Percentiles rank a stretch among this genome's conserved stretches.
Evolutionary conservation across 2,797 vertebrate species (phyloP).

Genomic region (Gambelia wislizenii): DNA sequence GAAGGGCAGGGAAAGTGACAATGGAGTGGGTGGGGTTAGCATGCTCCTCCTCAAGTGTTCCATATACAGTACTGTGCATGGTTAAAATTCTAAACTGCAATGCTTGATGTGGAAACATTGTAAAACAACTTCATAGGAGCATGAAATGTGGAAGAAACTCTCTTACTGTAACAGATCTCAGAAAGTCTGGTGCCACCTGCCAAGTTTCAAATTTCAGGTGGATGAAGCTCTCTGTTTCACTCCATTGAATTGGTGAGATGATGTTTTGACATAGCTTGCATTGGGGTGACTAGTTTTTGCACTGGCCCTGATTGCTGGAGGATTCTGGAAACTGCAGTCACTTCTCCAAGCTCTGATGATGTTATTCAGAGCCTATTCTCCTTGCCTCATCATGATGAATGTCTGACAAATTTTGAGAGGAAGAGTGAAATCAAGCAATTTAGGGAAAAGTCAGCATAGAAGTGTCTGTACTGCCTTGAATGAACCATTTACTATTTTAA

Average conservation of each 20-base stretch:
- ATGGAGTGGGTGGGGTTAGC: too few relatives aligned
- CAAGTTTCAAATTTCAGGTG: not conserved
- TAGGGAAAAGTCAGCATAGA: not conserved
- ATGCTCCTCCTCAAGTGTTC: too few relatives aligned
- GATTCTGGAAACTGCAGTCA: too few relatives aligned
- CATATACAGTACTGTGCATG: too few relatives aligned
- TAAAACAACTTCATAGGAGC: not conserved
- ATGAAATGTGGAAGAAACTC: not conserved
- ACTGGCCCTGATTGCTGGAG: too few relatives aligned
- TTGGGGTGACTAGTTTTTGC: too few relatives aligned
- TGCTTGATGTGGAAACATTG: not conserved
- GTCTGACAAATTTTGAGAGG: not conserved
- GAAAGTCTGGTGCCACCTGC: not conserved
- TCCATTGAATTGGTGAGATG: not conserved
- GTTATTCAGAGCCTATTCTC: not conserved
- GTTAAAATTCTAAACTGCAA: not conserved
- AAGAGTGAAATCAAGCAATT: not conserved
- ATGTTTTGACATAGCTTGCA: not conserved
- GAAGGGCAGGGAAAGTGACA: too few relatives aligned
- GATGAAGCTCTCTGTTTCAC: not conserved
- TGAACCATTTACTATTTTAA: not conserved
- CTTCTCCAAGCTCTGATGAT: too few relatives aligned
- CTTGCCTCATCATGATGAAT: not conserved
- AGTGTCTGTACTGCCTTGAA: not conserved
- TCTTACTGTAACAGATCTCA: not conserved